Evolutionary conservation across 2,797 vertebrate genomes (phyloP).

Genomic region (Remorina albescens): DNA sequence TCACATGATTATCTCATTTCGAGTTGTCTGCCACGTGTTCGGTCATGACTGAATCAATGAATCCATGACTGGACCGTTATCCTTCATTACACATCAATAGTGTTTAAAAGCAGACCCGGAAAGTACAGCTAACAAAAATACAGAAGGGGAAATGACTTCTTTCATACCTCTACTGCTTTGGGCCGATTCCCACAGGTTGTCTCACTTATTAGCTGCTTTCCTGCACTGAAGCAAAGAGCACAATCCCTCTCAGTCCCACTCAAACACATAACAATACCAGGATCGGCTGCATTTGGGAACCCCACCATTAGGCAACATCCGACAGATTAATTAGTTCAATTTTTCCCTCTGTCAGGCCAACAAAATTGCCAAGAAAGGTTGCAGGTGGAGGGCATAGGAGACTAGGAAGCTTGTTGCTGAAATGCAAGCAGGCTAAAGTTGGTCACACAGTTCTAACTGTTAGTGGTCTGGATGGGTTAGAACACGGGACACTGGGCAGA

Average conservation of each 20-base stretch:
- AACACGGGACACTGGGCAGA: slow-evolving; percentile 33
- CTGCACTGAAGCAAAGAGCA: slow-evolving; percentile 63
- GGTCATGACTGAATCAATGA: slow-evolving; percentile 12
- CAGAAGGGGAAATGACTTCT: slow-evolving; percentile 33
- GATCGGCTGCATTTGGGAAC: slow-evolving; percentile 70
- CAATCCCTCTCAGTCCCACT: slow-evolving; percentile 75
- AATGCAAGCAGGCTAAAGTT: slow-evolving; percentile 47
- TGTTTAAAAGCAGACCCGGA: slow-evolving; percentile 19
- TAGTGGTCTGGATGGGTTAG: slow-evolving; percentile 36
- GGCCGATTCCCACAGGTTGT: slow-evolving; percentile 73
- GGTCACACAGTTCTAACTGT: slow-evolving; percentile 46
- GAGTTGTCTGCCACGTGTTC: slow-evolving; percentile 28
- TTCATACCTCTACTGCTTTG: slow-evolving; percentile 52
- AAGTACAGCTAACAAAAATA: slow-evolving; percentile 32
- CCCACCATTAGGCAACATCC: slow-evolving; percentile 75
- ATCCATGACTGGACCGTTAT: slow-evolving; percentile 34
- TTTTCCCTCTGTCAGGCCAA: slow-evolving; percentile 71
- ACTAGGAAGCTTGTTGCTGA: slow-evolving; percentile 38
- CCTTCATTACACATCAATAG: slow-evolving; percentile 29
- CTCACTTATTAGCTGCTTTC: slow-evolving; percentile 72
- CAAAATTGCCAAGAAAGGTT: slow-evolving; percentile 66
- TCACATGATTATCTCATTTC: slow-evolving; percentile 10
- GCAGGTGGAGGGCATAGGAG: slow-evolving; percentile 58
- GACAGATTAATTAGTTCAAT: slow-evolving; percentile 71
- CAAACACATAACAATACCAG: slow-evolving; percentile 72